Base-by-base conservation (phyloP, 1,140 invertebrate species). In the Tetraneura akinire region DNA sequence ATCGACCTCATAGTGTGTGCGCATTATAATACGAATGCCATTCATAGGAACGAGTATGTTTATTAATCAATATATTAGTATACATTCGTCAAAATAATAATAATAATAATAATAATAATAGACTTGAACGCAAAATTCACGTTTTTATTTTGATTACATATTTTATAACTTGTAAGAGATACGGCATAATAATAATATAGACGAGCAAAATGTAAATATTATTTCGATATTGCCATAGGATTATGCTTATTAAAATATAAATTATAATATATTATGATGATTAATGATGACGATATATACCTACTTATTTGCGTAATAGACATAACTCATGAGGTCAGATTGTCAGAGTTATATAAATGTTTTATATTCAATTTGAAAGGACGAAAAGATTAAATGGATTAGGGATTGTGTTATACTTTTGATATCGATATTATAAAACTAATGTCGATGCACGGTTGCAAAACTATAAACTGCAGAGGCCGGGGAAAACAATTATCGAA, bases 21-120 rank as follows among this genome's bases (percentile, higher is more conserved):
- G 29, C 51, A 49, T n/a, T n/a, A 57, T 68, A 23, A 57, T 47
- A 23, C 23, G 49, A 76, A 76, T 76, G 73, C 49, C 73, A 76
- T 55, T 76, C 51, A 76, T 55, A 16, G 37, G n/a, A 26, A 23
- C 32, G n/a, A 57, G 37, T 32, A 10, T 21, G 51, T 42, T 57
- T n/a, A 60, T 76, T 76, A 53, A 53, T 37, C 49, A 42, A n/a
- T 47, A 47, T 26, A 42, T 45, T 4, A 8, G 64, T 23, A 68
- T n/a, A n/a, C n/a, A n/a, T n/a, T n/a, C 42, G 16, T 47, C 13
- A 16, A 42, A 42, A 37, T 37, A 21, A 21, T 21, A 42, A 37
- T 37, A 21, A 21, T 21, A n/a, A n/a, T n/a, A n/a, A n/a, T n/a
- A n/a, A n/a, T n/a, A n/a, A n/a, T n/a, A 42, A 68, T 47, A 68